phyloP scores from a whole-genome alignment of 2,797 vertebrate species.

The Myoxocephalus aenaeus region DNA sequence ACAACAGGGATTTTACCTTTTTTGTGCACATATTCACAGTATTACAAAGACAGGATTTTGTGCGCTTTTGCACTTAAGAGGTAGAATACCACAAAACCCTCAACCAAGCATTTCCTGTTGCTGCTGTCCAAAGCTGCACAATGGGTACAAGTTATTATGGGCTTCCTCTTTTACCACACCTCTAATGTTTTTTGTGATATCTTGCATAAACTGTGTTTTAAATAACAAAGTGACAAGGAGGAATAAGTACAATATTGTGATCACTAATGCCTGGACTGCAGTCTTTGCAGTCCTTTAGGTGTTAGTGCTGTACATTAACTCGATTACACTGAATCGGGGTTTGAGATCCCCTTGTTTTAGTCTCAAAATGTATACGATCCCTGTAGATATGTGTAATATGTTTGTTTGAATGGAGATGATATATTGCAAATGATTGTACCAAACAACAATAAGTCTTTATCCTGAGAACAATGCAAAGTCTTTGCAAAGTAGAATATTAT shows the following conservation, averaged over 20 bases:
- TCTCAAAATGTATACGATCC: not conserved
- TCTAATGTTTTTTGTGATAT: not conserved
- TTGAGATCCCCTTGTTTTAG: not conserved
- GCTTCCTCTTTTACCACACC: not conserved
- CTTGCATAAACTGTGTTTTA: not conserved
- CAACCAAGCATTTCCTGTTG: slow-evolving; percentile 42
- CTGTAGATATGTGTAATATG: not conserved
- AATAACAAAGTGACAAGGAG: not conserved
- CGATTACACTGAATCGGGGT: not conserved
- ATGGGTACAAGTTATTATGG: not conserved
- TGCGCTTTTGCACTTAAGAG: not conserved
- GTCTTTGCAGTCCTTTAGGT: not conserved
- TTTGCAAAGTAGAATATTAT: not conserved
- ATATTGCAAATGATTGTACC: not conserved
- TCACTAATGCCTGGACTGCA: not conserved
- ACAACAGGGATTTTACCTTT: not conserved
- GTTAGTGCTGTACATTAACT: not conserved
- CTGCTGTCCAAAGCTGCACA: slow-evolving; percentile 3
- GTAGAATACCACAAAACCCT: slow-evolving; percentile 16
- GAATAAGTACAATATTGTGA: not conserved
- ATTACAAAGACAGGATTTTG: not conserved
- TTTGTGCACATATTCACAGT: not conserved
- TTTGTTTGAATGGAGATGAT: not conserved
- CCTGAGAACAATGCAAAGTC: not conserved
- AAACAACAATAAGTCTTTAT: not conserved